A percentile compares a stretch with the other conserved stretches of the same genome.
Evolutionary conservation across 1,140 invertebrate genomes (phyloP).

Genomic region (Halesus radiatus): DNA sequence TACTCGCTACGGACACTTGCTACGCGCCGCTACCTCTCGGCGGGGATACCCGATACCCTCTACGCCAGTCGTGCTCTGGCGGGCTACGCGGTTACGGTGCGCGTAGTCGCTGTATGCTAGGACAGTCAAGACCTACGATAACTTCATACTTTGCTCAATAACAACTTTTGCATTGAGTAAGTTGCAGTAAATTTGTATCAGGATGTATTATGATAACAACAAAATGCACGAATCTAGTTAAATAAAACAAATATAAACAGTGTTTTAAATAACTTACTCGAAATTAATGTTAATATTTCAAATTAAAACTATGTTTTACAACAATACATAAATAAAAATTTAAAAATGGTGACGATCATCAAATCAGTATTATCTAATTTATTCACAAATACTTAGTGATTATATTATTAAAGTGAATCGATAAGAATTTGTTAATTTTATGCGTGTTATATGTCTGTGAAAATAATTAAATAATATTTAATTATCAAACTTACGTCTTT

Average conservation of each 20-base stretch:
- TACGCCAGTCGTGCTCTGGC: conserved; percentile 37
- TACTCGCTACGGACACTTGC: neutral
- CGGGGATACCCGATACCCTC: neutral
- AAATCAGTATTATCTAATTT: too few relatives aligned
- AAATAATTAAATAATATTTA: too few relatives aligned
- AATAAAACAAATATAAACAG: neutral
- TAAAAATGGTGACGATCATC: too few relatives aligned
- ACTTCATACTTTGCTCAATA: neutral
- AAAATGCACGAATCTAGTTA: neutral
- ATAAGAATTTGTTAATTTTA: too few relatives aligned
- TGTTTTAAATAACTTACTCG: neutral
- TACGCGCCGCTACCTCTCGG: conserved; percentile 7
- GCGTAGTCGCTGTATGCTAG: neutral
- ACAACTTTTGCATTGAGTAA: neutral
- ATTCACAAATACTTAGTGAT: too few relatives aligned
- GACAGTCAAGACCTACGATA: conserved; percentile 4
- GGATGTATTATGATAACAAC: neutral
- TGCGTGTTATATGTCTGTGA: too few relatives aligned
- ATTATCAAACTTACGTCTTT: too few relatives aligned
- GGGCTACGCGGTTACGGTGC: conserved; percentile 23
- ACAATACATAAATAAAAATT: too few relatives aligned
- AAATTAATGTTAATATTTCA: too few relatives aligned
- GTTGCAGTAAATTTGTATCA: neutral
- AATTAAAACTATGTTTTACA: too few relatives aligned
- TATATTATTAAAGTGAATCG: too few relatives aligned